These are phyloP conservation scores for Percopsis transmontana DNA, from an alignment of 2,113 vertebrate genomes.

Conservation along the genomic window DNA sequence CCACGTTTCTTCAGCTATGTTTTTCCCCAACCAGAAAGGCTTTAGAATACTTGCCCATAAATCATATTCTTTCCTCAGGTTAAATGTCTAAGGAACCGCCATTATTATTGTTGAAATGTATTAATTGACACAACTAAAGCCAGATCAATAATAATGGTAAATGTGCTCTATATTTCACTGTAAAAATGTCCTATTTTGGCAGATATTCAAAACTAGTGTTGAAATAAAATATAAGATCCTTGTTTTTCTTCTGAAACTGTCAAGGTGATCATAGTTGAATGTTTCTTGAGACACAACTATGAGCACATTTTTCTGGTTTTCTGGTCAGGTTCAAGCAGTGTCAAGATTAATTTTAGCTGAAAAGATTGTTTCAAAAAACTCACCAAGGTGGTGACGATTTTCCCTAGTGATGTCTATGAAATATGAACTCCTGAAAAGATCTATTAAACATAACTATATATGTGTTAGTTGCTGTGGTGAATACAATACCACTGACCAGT, in stretches of 20 bases:
- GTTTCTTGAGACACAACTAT: no score
- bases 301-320: no score
- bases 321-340: no score
- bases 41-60: neutral
- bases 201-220: slow-evolving; percentile 41
- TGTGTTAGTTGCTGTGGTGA: slow-evolving; percentile 31
- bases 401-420: slow-evolving; percentile 13
- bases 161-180: slow-evolving; percentile 26
- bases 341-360: no score
- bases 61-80: neutral
- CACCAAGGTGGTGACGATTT: slow-evolving; percentile 16
- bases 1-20: slow-evolving; percentile 12
- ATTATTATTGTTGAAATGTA: slow-evolving; percentile 33
- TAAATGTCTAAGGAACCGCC: neutral
- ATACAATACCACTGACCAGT: slow-evolving; percentile 24
- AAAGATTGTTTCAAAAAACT: neutral
- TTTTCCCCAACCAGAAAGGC: neutral
- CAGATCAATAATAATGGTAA: slow-evolving; percentile 28
- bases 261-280: no score
- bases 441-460: slow-evolving; percentile 41
- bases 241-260: no score
- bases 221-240: slow-evolving; percentile 13
- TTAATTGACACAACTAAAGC: slow-evolving; percentile 8
- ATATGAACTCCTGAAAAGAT: slow-evolving; percentile 33
- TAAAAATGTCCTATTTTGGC: slow-evolving; percentile 54